phyloP scores from a whole-genome alignment of 1,140 invertebrate species.

The Penaeus japonicus region DNA sequence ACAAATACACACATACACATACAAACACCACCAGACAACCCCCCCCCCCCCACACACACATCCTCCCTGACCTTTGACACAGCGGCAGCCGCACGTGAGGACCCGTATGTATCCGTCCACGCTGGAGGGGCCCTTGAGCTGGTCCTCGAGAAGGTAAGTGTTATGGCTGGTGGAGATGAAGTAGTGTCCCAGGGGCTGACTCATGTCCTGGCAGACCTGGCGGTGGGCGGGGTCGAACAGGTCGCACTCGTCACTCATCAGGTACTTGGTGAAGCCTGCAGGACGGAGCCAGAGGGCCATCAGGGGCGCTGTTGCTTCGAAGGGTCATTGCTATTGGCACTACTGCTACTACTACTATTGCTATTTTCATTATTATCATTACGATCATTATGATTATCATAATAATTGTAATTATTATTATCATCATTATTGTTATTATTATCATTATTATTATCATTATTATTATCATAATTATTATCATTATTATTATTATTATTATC shows the following conservation, averaged over 20 bases:
- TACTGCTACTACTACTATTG: not conserved
- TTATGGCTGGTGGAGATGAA: conserved; percentile 74
- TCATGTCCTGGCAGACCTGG: conserved; percentile 71
- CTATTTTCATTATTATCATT: not conserved
- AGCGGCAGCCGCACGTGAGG: conserved; percentile 65
- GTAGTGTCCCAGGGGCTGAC: conserved; percentile 71
- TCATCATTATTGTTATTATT: too few species aligned
- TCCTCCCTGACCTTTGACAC: conserved; percentile 61
- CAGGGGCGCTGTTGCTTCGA: not conserved
- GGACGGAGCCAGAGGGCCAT: not conserved
- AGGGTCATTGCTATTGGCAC: not conserved
- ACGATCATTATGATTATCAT: too few species aligned
- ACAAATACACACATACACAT: not conserved
- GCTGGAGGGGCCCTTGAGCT: conserved; percentile 67
- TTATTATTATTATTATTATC: too few species aligned
- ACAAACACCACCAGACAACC: not conserved
- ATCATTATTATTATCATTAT: too few species aligned
- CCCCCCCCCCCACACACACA: not conserved
- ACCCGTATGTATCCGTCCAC: conserved; percentile 67
- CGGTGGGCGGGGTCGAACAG: conserved; percentile 69
- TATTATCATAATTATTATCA: too few species aligned
- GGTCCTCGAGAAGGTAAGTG: conserved; percentile 70
- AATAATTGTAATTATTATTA: too few species aligned
- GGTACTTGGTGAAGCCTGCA: conserved; percentile 71
- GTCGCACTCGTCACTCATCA: conserved; percentile 70